A percentile compares a stretch with the other conserved stretches of the same genome.
phyloP scores from a whole-genome alignment of 2,797 vertebrate genomes.

The Galago senegalensis region DNA sequence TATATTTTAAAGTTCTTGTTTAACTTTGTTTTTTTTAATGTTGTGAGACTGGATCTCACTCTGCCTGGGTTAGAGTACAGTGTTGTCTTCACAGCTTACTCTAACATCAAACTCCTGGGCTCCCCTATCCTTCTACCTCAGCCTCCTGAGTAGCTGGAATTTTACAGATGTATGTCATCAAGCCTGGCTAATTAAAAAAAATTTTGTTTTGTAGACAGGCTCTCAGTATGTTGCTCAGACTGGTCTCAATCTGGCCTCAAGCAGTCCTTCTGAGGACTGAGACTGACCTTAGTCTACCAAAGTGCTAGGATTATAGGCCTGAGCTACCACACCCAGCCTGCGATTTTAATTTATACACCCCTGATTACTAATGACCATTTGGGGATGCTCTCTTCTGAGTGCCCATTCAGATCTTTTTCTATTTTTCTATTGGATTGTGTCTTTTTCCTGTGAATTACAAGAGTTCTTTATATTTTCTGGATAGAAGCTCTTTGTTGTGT shows the following conservation, averaged over 20 bases:
- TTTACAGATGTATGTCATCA: not conserved
- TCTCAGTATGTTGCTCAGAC: not conserved
- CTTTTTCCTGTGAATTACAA: conserved; percentile 1
- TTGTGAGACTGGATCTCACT: not conserved
- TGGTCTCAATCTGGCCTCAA: not conserved
- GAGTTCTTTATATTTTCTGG: conserved; percentile 29
- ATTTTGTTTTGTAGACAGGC: not conserved
- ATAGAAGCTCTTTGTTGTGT: conserved; percentile 52
- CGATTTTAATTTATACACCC: conserved; percentile 57
- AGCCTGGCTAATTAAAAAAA: not conserved
- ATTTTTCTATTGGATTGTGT: not conserved
- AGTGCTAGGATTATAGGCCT: not conserved
- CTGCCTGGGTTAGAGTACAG: not conserved
- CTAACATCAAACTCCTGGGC: not conserved
- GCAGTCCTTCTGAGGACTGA: not conserved
- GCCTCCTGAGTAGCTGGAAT: not conserved
- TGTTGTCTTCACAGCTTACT: not conserved
- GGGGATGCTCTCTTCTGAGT: conserved; percentile 45
- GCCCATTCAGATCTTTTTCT: conserved; percentile 10
- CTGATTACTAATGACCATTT: conserved; percentile 20
- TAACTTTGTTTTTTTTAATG: not conserved
- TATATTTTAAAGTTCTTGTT: too few relatives aligned
- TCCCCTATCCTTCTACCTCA: not conserved
- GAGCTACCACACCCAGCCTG: not conserved
- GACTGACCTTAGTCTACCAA: not conserved